Evolutionary conservation across 2,888 invertebrate genomes (phyloP).

Genomic region (Alloscopus bannaensis): DNA sequence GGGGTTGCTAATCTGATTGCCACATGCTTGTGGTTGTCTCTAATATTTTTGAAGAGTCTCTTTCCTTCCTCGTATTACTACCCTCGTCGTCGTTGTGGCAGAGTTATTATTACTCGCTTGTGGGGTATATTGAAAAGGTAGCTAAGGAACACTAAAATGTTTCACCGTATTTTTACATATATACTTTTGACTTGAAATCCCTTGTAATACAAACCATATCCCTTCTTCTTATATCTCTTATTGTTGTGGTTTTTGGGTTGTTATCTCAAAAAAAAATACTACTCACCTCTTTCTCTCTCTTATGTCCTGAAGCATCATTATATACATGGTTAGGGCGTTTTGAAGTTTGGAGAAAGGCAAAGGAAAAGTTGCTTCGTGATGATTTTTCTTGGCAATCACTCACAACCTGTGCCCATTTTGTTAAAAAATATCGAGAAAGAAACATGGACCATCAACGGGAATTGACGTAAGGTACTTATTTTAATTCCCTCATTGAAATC

Average conservation of each 20-base stretch:
- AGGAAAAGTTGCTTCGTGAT: too few relatives aligned
- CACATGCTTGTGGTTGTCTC: slow-evolving; percentile 62
- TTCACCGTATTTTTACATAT: neutral
- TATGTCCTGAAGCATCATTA: neutral
- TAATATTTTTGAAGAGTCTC: slow-evolving; percentile 52
- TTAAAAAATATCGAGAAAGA: too few relatives aligned
- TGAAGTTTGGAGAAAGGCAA: too few relatives aligned
- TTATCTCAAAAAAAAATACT: slow-evolving; percentile 19
- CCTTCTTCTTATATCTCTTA: slow-evolving; percentile 9
- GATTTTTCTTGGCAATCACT: too few relatives aligned
- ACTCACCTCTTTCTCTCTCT: slow-evolving; percentile 18
- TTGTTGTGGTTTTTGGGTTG: slow-evolving; percentile 26
- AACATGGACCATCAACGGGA: too few relatives aligned
- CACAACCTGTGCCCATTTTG: too few relatives aligned
- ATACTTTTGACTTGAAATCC: slow-evolving; percentile 24
- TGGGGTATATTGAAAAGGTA: slow-evolving; percentile 6
- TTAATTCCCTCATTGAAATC: slow-evolving; percentile 35
- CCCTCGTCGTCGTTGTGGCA: slow-evolving; percentile 35
- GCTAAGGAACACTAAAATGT: slow-evolving; percentile 3
- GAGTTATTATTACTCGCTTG: slow-evolving; percentile 51
- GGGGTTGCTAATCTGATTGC: slow-evolving; percentile 66
- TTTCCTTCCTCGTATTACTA: slow-evolving; percentile 31
- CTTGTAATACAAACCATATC: too few relatives aligned
- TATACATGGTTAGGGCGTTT: too few relatives aligned
- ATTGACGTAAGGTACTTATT: slow-evolving; percentile 27